These are phyloP conservation scores for Calliopsis andreniformis DNA, from an alignment of 1,140 invertebrate species.

Conservation along the genomic window DNA sequence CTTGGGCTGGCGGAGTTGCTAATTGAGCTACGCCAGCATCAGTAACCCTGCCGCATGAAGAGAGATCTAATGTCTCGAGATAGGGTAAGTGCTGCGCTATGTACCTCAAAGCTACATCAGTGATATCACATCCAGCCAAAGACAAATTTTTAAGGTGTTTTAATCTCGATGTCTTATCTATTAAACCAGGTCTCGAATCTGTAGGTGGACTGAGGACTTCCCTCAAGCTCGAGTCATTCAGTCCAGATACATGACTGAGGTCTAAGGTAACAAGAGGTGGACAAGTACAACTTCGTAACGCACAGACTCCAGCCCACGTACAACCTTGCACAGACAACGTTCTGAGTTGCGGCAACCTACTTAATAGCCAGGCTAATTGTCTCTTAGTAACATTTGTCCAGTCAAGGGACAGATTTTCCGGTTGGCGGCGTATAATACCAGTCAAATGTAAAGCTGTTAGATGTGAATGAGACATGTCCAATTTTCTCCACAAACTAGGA, in stretches of 20 bases:
- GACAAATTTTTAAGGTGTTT: conserved; percentile 88
- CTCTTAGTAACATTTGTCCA: conserved; percentile 93
- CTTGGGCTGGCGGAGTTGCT: conserved; percentile 84
- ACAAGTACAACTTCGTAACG: conserved; percentile 91
- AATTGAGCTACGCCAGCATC: conserved; percentile 94
- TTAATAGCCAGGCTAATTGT: conserved; percentile 93
- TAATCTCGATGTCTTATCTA: conserved; percentile 91
- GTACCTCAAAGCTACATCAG: conserved; percentile 92
- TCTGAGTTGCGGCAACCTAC: conserved; percentile 90
- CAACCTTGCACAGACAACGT: conserved; percentile 91
- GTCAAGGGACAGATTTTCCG: conserved; percentile 89
- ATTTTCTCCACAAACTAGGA: conserved; percentile 90
- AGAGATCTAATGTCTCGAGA: conserved; percentile 89
- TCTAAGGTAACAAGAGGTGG: conserved; percentile 91
- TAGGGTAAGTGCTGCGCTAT: conserved; percentile 89
- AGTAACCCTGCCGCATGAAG: conserved; percentile 92
- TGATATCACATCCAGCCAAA: conserved; percentile 93
- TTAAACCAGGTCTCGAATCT: conserved; percentile 91
- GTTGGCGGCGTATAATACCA: conserved; percentile 94
- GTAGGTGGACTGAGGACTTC: conserved; percentile 93
- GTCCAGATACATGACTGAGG: conserved; percentile 89
- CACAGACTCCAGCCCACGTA: conserved; percentile 89
- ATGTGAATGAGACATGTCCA: conserved; percentile 86
- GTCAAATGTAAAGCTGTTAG: conserved; percentile 89
- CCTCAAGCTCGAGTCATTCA: conserved; percentile 90